phyloP scores from a whole-genome alignment of 2,888 invertebrate species.

The Cordylochernes scorpioides region DNA sequence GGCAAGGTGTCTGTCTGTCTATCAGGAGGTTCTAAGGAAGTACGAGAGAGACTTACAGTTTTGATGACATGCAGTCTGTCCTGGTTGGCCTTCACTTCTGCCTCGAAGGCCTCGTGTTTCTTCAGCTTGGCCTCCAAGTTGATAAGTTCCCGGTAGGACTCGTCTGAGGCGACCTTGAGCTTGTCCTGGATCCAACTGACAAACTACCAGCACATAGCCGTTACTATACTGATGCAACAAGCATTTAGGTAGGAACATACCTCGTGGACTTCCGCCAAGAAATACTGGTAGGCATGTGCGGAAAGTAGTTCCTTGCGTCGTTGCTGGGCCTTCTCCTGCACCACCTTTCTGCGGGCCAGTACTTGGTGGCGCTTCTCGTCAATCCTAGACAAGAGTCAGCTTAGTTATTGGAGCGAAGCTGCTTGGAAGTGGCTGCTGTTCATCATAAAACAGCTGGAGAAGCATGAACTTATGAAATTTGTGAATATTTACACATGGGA shows the following conservation, averaged over 20 bases:
- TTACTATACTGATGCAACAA: too few relatives aligned
- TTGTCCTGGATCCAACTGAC: constrained; percentile 75
- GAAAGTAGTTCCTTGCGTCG: constrained; percentile 47
- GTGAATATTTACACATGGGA: too few relatives aligned
- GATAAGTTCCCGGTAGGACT: constrained; percentile 63
- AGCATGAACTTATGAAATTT: too few relatives aligned
- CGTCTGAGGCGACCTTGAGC: constrained; percentile 62
- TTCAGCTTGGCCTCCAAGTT: constrained; percentile 73
- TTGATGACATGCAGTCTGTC: constrained; percentile 62
- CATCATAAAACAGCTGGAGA: too few relatives aligned
- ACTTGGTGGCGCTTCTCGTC: constrained; percentile 42
- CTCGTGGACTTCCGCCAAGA: constrained; percentile 71
- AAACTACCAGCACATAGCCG: constrained; percentile 23
- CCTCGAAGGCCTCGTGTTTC: constrained; percentile 86
- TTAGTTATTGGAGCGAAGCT: too few relatives aligned
- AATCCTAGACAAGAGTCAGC: constrained; percentile 19
- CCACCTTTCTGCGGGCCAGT: constrained; percentile 39
- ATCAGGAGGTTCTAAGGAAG: too few relatives aligned
- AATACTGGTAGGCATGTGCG: constrained; percentile 68
- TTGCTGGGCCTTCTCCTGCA: constrained; percentile 36
- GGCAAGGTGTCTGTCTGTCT: too few relatives aligned
- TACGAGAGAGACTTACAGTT: constrained; percentile 23
- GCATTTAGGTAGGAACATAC: too few relatives aligned
- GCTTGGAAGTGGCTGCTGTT: too few relatives aligned
- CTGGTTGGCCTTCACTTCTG: constrained; percentile 78